These are phyloP conservation scores for Trypoxylus dichotomus DNA, from an alignment of 1,140 invertebrate species.

Conservation along the genomic window DNA sequence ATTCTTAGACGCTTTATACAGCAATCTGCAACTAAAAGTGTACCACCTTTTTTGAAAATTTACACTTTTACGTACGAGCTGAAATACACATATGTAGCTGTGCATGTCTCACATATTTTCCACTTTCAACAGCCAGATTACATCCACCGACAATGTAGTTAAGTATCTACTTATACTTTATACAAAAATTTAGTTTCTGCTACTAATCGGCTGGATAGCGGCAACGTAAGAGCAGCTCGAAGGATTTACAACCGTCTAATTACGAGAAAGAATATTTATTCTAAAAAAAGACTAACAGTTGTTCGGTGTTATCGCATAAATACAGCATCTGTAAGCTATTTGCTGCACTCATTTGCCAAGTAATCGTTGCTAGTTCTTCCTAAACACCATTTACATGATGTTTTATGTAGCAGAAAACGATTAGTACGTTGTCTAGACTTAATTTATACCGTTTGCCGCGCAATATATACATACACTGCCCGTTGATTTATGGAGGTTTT, in stretches of 20 bases:
- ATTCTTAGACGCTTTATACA: too few species aligned
- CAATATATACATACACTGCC: neutral
- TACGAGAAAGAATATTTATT: neutral
- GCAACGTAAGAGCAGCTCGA: neutral
- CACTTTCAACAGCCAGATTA: too few species aligned
- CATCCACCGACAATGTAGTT: too few species aligned
- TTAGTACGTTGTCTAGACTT: neutral
- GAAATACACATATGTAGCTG: too few species aligned
- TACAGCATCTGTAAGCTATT: neutral
- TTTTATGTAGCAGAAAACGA: neutral
- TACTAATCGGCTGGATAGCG: neutral
- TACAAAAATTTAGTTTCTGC: too few species aligned
- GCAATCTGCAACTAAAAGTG: too few species aligned
- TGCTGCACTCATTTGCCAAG: neutral
- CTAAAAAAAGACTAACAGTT: neutral
- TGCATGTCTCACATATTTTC: too few species aligned
- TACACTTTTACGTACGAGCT: too few species aligned
- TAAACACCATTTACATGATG: constrained; percentile 13
- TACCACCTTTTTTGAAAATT: too few species aligned
- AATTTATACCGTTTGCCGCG: neutral
- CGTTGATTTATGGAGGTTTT: neutral
- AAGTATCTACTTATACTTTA: too few species aligned
- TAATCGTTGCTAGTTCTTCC: neutral
- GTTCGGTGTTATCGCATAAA: neutral
- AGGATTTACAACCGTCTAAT: constrained; percentile 7